Evolutionary conservation across 1,140 invertebrate genomes (phyloP).

Genomic region (Pachyrhynchus sulphureomaculatus): DNA sequence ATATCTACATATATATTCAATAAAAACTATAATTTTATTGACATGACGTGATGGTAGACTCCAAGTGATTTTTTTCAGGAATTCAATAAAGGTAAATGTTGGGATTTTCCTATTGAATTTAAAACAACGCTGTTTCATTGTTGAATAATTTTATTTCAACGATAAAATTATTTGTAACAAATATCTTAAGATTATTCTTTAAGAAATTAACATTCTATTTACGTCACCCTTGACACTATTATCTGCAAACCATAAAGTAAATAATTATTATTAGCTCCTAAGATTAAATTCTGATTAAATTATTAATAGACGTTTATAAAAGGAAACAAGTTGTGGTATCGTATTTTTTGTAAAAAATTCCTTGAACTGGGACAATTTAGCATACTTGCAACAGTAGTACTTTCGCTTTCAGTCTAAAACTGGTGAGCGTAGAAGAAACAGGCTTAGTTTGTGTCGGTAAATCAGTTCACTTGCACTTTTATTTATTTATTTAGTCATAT

Average conservation of each 20-base stretch:
- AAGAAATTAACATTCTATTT: too few relatives aligned
- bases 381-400: neutral
- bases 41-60: too few relatives aligned
- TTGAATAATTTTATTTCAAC: too few relatives aligned
- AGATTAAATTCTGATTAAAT: neutral
- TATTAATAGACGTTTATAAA: neutral
- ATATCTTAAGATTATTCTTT: too few relatives aligned
- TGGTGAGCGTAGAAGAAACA: neutral
- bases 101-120: too few relatives aligned
- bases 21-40: too few relatives aligned
- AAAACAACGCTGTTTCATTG: too few relatives aligned
- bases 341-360: constrained; percentile 15
- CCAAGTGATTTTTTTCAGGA: too few relatives aligned
- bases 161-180: too few relatives aligned
- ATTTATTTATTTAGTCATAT: neutral
- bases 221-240: constrained; percentile 17
- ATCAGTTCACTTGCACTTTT: neutral
- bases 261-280: neutral
- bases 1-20: too few relatives aligned
- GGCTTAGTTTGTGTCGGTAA: neutral
- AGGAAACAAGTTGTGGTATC: neutral
- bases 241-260: neutral
- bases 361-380: constrained; percentile 19
- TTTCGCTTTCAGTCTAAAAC: constrained; percentile 17
- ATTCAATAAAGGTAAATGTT: too few relatives aligned